Evolutionary conservation across 1,140 invertebrate genomes (phyloP).

Genomic region (Pachyrhynchus sulphureomaculatus): DNA sequence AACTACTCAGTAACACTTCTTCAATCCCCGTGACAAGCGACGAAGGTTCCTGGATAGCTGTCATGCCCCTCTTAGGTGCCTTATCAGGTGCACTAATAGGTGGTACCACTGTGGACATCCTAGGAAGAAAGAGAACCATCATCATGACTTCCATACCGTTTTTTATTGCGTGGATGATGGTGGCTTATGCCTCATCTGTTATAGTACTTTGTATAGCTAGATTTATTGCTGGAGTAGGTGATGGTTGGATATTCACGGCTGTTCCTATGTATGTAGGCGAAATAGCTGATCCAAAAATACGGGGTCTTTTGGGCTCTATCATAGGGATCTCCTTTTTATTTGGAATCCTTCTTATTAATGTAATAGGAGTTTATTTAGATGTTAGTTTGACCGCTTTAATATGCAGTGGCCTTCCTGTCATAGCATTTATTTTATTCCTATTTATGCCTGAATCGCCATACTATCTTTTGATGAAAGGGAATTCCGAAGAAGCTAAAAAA

Average conservation of each 20-base stretch:
- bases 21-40: conserved; percentile 55
- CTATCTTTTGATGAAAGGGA: conserved; percentile 61
- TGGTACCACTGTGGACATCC: conserved; percentile 52
- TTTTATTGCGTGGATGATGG: conserved; percentile 66
- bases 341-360: conserved; percentile 69
- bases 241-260: conserved; percentile 65
- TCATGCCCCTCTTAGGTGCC: conserved; percentile 51
- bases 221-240: conserved; percentile 63
- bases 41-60: conserved; percentile 65
- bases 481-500: conserved; percentile 61
- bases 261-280: conserved; percentile 69
- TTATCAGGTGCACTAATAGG: conserved; percentile 53
- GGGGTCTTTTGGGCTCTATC: conserved; percentile 55
- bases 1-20: conserved; percentile 49
- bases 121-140: conserved; percentile 70
- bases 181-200: conserved; percentile 57
- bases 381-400: conserved; percentile 60
- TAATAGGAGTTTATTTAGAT: conserved; percentile 63
- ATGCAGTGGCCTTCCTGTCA: conserved; percentile 58
- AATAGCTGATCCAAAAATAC: conserved; percentile 65
- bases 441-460: conserved; percentile 78
- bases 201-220: conserved; percentile 55
- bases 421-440: conserved; percentile 50
- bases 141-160: conserved; percentile 62
- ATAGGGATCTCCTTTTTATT: conserved; percentile 49